Conservation (phyloP, 2,888 invertebrate genomes). For the Hoplodrina blanda region DNA sequence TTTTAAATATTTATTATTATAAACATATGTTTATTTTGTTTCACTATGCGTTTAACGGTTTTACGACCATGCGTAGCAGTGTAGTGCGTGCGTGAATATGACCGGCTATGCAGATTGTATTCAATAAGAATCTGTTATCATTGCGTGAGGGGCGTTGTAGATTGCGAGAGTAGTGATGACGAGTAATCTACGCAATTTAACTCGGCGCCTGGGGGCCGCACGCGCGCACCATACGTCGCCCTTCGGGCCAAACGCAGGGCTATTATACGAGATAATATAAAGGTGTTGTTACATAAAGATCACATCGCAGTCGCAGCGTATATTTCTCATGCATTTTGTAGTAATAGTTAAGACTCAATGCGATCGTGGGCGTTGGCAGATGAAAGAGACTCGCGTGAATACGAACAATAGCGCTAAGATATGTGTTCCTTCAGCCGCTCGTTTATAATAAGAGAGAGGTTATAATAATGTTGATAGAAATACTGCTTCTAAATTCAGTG, state of each 20-base stretch:
- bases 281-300: conserved; percentile 58
- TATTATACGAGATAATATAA: conserved; percentile 53
- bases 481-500: conserved; percentile 41
- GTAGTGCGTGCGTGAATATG: conserved; percentile 22
- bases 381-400: conserved; percentile 46
- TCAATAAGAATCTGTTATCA: conserved; percentile 72
- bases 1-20: conserved; percentile 78
- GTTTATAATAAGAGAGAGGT: conserved; percentile 46
- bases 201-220: conserved; percentile 48
- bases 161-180: conserved; percentile 66
- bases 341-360: conserved; percentile 47
- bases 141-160: conserved; percentile 47
- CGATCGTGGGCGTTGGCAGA: conserved; percentile 52
- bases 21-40: conserved; percentile 63
- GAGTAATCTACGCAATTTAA: conserved; percentile 69
- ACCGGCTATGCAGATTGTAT: conserved; percentile 59
- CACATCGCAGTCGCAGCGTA: conserved; percentile 34
- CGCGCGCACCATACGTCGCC: conserved; percentile 52
- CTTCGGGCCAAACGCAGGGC: conserved; percentile 28
- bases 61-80: conserved; percentile 5
- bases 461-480: conserved; percentile 47
- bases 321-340: conserved; percentile 42
- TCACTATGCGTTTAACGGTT: conserved; percentile 47
- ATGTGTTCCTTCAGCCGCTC: conserved; percentile 47
- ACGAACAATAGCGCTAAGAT: conserved; percentile 47